Base-by-base conservation (phyloP, 2,888 invertebrate species). In the Synanthedon vespiformis region DNA sequence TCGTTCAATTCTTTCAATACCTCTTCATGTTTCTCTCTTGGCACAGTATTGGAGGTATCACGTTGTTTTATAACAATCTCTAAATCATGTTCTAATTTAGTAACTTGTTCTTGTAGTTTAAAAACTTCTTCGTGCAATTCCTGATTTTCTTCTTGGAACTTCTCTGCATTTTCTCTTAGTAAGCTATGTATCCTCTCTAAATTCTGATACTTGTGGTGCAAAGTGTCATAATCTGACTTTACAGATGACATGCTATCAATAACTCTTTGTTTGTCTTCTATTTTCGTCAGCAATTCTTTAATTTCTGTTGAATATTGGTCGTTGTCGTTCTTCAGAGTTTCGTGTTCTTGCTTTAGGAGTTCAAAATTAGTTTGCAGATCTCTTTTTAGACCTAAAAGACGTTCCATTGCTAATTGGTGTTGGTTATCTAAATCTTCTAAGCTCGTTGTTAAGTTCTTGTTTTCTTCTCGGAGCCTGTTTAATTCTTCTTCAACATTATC, bases 361-460 rank as follows among this genome's bases (percentile, higher is more conserved):
- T 83, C 82, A 51, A 89, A 88, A 61, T 89, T 90, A 11, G 75
- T 74, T 56, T 89, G 89, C 49, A 90, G 62, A 50, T 89, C 88
- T 49, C 77, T 85, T 62, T 90, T 91, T 44, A 90, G 63, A 4
- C 83, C 65, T 1, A 90, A 64, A 14, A 91, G 72, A 64, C 86
- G 88, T 57, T 90, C 90, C 76, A 93, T 90, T 0, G 92, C 94
- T 61, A 89, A 79, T 63, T 92, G 90, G 67, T 94, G 93, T 72
- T 94, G 93, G 50, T 75, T 88, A 65, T 95, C 94, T 60, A 95
- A 75, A 67, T 93, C 93, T 61, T 93, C 93, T 52, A 95, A 77
- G 61, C 88, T 91, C 4, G 72, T 69, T 14, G 89, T 85, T 16
- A 92, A 79, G 56, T 88, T 88, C 58, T 79, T 82, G 57, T 91